Conservation (phyloP, 2,797 vertebrate species). For the Sandelia bainsii region DNA sequence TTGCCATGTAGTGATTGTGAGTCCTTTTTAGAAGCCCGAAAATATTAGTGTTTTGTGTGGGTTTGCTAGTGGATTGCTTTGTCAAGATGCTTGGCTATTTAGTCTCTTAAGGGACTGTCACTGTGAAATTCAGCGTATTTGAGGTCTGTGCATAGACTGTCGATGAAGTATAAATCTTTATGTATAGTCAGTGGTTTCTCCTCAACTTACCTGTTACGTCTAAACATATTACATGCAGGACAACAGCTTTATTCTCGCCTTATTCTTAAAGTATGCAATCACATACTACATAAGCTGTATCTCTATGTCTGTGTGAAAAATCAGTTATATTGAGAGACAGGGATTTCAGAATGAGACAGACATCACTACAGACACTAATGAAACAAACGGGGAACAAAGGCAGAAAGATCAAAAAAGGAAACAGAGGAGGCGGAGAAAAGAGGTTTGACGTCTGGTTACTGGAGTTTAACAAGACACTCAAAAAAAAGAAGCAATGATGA, state of each 20-base stretch:
- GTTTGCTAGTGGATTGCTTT: conserved; percentile 53
- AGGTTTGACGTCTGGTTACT: conserved; percentile 65
- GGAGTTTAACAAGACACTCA: conserved; percentile 71
- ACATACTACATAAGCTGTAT: neutral
- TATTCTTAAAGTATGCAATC: neutral
- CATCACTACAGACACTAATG: conserved; percentile 44
- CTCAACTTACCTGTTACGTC: conserved; percentile 33
- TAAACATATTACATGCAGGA: conserved; percentile 2
- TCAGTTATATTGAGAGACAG: conserved; percentile 34
- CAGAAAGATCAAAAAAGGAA: conserved; percentile 51
- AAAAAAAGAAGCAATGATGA: conserved; percentile 51
- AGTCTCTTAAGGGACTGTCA: conserved; percentile 52
- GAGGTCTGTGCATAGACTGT: conserved; percentile 11
- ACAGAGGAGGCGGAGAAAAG: conserved; percentile 45
- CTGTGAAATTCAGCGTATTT: conserved; percentile 53
- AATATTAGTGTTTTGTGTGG: conserved; percentile 57
- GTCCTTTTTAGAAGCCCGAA: conserved; percentile 39
- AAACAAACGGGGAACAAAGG: conserved; percentile 68
- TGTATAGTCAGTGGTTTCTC: conserved; percentile 8
- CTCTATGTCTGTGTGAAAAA: conserved; percentile 2
- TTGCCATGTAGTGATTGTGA: conserved; percentile 41
- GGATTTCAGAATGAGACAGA: conserved; percentile 36
- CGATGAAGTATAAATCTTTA: neutral
- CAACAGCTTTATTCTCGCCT: neutral
- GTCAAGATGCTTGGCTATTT: conserved; percentile 55